phyloP scores from a whole-genome alignment of 2,888 invertebrate species.

The Drosophila tripunctata region DNA sequence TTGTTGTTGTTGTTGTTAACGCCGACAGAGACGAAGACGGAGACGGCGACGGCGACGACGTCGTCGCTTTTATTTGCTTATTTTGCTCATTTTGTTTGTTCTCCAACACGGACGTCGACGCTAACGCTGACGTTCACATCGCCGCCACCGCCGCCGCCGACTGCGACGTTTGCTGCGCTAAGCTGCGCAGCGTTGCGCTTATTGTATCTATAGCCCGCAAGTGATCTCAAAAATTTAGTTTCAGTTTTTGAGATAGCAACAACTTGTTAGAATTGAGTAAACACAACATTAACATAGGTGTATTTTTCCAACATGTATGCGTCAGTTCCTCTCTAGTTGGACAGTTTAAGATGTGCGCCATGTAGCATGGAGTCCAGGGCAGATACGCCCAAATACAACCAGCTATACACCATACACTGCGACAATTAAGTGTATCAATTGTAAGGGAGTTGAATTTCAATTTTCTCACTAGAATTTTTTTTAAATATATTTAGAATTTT shows the following conservation, averaged over 20 bases:
- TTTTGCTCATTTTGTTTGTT: constrained; percentile 75
- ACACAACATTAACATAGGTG: constrained; percentile 51
- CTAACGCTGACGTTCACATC: constrained; percentile 2
- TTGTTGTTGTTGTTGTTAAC: constrained; percentile 47
- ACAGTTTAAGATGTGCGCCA: constrained; percentile 16
- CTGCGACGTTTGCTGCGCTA: constrained; percentile 16
- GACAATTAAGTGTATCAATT: neutral
- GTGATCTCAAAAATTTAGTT: constrained; percentile 50
- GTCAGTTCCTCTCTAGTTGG: constrained; percentile 11
- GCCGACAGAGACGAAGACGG: constrained; percentile 5
- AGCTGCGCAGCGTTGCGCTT: constrained; percentile 37
- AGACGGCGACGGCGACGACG: constrained; percentile 18
- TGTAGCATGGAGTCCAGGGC: constrained; percentile 28
- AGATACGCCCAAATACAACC: constrained; percentile 9
- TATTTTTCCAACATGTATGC: neutral
- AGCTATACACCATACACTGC: constrained; percentile 14
- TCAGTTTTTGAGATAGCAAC: constrained; percentile 66
- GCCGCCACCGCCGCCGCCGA: constrained; percentile 1
- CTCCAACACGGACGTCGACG: constrained; percentile 31
- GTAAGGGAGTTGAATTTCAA: too few relatives aligned
- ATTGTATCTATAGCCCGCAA: constrained; percentile 31
- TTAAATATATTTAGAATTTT: too few relatives aligned
- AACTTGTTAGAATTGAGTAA: constrained; percentile 63
- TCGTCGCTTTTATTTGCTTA: constrained; percentile 69
- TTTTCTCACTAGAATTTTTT: too few relatives aligned